phyloP scores from a whole-genome alignment of 1,140 invertebrate species.

The Microplitis mediator region DNA sequence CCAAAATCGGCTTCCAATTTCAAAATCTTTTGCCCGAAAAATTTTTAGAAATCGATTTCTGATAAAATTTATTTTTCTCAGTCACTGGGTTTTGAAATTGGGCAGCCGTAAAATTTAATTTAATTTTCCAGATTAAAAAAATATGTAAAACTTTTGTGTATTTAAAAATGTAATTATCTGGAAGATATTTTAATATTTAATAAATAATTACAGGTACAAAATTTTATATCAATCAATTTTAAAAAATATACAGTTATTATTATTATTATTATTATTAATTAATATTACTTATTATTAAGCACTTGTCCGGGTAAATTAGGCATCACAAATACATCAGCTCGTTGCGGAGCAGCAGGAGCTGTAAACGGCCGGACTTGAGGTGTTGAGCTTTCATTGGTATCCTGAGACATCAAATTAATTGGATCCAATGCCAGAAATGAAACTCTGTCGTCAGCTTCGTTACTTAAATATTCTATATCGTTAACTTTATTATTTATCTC shows the following conservation, averaged over 20 bases:
- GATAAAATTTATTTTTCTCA: no score
- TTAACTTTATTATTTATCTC: constrained; percentile 18
- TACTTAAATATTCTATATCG: constrained; percentile 13
- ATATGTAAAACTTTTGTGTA: no score
- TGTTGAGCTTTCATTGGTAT: constrained; percentile 13
- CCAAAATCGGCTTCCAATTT: no score
- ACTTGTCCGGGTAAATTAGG: constrained; percentile 48
- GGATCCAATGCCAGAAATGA: constrained; percentile 35
- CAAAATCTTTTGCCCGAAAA: no score
- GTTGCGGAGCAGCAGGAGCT: constrained; percentile 38
- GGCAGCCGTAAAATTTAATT: no score
- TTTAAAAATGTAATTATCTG: background rate
- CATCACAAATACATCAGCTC: constrained; percentile 26
- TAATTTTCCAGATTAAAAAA: no score
- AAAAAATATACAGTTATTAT: constrained; percentile 12
- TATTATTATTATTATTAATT: no score
- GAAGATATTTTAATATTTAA: background rate
- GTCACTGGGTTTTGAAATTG: no score
- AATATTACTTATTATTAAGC: constrained; percentile 23
- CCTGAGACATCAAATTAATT: constrained; percentile 16
- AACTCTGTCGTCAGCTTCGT: constrained; percentile 21
- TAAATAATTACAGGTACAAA: background rate
- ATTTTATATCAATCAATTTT: background rate
- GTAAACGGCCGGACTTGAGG: constrained; percentile 39
- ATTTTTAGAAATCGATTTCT: no score